phyloP scores from a whole-genome alignment of 37 sponge, comb jelly and placozoan genomes.

The Beroe forskalii region DNA sequence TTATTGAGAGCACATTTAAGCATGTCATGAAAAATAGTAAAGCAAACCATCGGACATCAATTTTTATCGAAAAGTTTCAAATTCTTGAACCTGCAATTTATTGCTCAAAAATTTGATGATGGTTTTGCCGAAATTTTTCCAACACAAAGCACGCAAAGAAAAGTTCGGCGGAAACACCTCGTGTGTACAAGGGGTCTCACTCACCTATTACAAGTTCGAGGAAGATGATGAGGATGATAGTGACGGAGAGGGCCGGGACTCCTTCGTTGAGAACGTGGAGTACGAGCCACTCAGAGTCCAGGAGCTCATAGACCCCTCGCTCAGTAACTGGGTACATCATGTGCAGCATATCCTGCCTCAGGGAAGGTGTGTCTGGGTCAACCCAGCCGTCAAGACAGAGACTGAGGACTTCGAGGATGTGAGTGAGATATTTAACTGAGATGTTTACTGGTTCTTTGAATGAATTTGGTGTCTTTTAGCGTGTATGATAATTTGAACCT shows the following conservation, averaged over 20 bases:
- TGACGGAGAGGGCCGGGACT: conserved; percentile 76
- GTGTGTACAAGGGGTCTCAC: no score
- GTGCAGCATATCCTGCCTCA: conserved; percentile 89
- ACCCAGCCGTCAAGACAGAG: conserved; percentile 92
- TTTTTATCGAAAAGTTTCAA: no score
- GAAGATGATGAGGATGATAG: conserved; percentile 92
- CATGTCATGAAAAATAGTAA: no score
- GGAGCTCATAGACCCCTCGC: conserved; percentile 81
- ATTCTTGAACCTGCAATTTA: no score
- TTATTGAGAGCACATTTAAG: no score
- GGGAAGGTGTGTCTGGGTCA: conserved; percentile 97
- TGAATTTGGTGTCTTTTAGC: background rate
- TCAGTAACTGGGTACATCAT: conserved; percentile 91
- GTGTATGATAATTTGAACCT: background rate
- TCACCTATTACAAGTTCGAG: conserved; percentile 57
- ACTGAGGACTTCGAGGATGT: conserved; percentile 93
- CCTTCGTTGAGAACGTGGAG: conserved; percentile 81
- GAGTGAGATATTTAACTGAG: background rate
- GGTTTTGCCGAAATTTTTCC: no score
- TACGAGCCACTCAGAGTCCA: conserved; percentile 76
- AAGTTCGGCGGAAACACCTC: no score
- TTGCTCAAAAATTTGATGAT: no score
- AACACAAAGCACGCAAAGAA: no score
- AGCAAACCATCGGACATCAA: no score
- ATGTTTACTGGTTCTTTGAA: background rate